These are phyloP conservation scores for Plutomurus gul DNA, from an alignment of 1,140 invertebrate genomes.

Conservation along the genomic window DNA sequence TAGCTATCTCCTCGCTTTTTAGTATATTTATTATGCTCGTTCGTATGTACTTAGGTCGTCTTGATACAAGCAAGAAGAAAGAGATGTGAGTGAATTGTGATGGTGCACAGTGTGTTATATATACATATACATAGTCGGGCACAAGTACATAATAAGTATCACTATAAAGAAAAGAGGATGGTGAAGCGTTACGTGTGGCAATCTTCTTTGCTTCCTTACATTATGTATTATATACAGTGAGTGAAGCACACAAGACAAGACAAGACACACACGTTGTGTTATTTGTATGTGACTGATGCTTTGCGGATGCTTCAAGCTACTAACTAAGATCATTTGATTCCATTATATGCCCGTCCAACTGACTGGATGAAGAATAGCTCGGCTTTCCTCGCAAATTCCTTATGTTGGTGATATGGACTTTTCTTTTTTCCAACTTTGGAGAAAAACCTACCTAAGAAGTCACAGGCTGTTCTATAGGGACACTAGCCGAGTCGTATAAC, in stretches of 20 bases:
- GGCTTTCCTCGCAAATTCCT: slow-evolving; percentile 16
- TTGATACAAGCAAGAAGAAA: no score
- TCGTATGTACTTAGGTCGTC: no score
- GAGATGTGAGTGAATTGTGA: no score
- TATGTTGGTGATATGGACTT: neutral
- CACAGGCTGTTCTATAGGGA: neutral
- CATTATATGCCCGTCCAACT: slow-evolving; percentile 17
- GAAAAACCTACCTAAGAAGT: no score
- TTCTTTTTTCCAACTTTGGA: no score
- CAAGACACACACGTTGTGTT: neutral
- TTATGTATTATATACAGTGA: neutral
- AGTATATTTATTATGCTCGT: no score
- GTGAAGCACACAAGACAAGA: neutral
- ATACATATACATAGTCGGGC: no score
- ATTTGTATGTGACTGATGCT: slow-evolving; percentile 7
- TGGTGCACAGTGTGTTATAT: no score
- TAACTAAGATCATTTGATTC: slow-evolving; percentile 18
- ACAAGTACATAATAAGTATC: no score
- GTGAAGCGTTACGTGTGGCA: neutral
- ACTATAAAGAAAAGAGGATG: no score
- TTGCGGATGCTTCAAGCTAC: neutral
- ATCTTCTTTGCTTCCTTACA: neutral
- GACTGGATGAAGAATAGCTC: slow-evolving; percentile 23
- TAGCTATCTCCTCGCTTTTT: no score
- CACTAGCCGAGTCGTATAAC: no score